Conservation (phyloP, 2,888 invertebrate genomes). For the Aethes cnicana region DNA sequence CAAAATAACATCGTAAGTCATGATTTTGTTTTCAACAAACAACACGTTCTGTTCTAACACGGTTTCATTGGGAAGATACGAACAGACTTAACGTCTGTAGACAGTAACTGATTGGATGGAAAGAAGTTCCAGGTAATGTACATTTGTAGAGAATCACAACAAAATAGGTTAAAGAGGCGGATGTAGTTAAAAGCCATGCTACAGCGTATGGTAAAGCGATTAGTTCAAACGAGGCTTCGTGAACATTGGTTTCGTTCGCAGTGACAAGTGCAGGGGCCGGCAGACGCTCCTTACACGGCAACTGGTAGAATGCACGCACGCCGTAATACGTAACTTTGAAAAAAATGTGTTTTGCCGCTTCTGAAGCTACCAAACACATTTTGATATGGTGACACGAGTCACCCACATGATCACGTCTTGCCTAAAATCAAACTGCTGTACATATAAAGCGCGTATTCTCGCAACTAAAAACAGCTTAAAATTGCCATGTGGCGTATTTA, state of each 20-base stretch:
- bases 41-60: neutral
- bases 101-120: too few species aligned
- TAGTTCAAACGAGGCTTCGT: neutral
- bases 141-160: constrained; percentile 43
- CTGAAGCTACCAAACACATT: neutral
- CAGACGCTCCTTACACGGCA: constrained; percentile 58
- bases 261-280: constrained; percentile 49
- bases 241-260: constrained; percentile 2
- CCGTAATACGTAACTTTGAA: constrained; percentile 43
- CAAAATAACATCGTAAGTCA: constrained; percentile 12
- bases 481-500: too few species aligned
- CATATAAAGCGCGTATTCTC: too few species aligned
- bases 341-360: constrained; percentile 16
- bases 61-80: constrained; percentile 6
- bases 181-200: constrained; percentile 42
- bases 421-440: neutral
- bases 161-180: constrained; percentile 62
- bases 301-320: constrained; percentile 65
- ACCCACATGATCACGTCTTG: neutral
- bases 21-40: neutral
- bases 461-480: too few species aligned
- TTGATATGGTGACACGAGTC: neutral
- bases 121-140: too few species aligned
- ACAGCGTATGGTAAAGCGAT: neutral
- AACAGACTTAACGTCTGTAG: too few species aligned